Percentiles rank a stretch among this genome's conserved stretches.
Conservation (phyloP, 1,140 invertebrate species). For the Carposina sasakii region DNA sequence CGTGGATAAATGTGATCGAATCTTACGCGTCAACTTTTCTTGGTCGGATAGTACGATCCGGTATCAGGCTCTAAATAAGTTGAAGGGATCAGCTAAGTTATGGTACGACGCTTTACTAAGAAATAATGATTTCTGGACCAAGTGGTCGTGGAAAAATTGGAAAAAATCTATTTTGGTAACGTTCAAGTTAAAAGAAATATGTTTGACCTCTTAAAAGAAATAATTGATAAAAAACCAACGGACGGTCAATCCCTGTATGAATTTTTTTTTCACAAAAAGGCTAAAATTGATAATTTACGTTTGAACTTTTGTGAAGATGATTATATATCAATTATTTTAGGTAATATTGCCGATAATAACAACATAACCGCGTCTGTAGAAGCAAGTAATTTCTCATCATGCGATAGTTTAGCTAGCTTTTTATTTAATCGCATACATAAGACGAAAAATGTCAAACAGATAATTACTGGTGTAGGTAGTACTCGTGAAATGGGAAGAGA, state of each 20-base stretch:
- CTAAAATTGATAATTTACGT: slow-evolving; percentile 4
- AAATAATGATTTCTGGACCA: slow-evolving; percentile 13
- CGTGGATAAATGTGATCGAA: background rate
- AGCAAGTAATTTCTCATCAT: slow-evolving; percentile 16
- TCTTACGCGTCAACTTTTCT: slow-evolving; percentile 1
- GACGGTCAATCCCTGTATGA: slow-evolving; percentile 21
- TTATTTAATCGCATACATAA: slow-evolving; percentile 14
- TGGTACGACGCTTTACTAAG: slow-evolving; percentile 26
- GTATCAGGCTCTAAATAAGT: slow-evolving; percentile 8
- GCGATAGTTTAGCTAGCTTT: slow-evolving; percentile 15
- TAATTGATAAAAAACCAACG: slow-evolving; percentile 16
- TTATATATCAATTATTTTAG: slow-evolving; percentile 22
- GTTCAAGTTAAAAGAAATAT: slow-evolving; percentile 19
- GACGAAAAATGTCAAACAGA: background rate
- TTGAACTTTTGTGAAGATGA: slow-evolving; percentile 19
- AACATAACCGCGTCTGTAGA: slow-evolving; percentile 16
- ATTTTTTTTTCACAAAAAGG: slow-evolving; percentile 12
- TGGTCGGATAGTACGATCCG: slow-evolving; percentile 13
- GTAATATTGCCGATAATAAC: slow-evolving; percentile 18
- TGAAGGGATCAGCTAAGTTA: slow-evolving; percentile 20
- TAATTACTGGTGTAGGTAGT: background rate
- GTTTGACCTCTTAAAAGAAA: slow-evolving; percentile 18
- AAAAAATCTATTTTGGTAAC: slow-evolving; percentile 12
- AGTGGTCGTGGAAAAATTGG: slow-evolving; percentile 21
- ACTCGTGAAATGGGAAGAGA: background rate